Base-by-base conservation (phyloP, 2,888 invertebrate species). In the Matsumyia berberina region DNA sequence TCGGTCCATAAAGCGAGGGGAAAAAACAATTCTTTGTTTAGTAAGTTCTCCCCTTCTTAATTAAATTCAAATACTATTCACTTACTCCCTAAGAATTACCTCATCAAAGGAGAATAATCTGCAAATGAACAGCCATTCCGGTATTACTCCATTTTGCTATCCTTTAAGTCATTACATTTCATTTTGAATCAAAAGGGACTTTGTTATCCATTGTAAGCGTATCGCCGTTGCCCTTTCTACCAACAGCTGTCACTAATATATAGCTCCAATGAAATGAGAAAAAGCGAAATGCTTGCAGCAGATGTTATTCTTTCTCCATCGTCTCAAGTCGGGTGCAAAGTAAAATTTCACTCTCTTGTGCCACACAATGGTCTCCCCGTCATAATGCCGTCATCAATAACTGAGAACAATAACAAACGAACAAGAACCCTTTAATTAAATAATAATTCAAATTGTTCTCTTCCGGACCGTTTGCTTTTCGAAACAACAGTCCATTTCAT, bases 371-470 rank as follows among this genome's bases (percentile, higher is more conserved):
- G 11, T 12, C 24, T 24, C 42, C 57, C 67, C 53, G 8, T 44
- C 39, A 69, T n/a, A n/a, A n/a, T 72, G 44, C 53, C 77, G 49
- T 78, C 78, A 83, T 83, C 78, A 78, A 83, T 83, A 78, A 85
- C 60, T 51, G 64, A 15, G 19, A 64, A 74, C 67, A 85, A 78
- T 73, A 73, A 73, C 60, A 57, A 69, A 73, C 69, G 66, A 70
- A 74, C 69, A 85, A 64, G 69, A 69, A 74, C 58, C 69, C 64
- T 69, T 85, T 85, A 85, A 85, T 85, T 85, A 85, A 85, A 85
- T 85, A 85, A 85, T 74, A 79, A 79, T 85, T 85, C 79, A 85
- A 79, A 85, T 79, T 85, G 79, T 69, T 79, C 73, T 83, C 78
- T 77, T 85, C 83, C 83, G 74, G 67, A 70, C 60, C 35, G 79